Evolutionary conservation across 2,113 vertebrate genomes (phyloP), one percentile per base, ranked within the genome.

Genomic region (Shinisaurus crocodilurus): DNA sequence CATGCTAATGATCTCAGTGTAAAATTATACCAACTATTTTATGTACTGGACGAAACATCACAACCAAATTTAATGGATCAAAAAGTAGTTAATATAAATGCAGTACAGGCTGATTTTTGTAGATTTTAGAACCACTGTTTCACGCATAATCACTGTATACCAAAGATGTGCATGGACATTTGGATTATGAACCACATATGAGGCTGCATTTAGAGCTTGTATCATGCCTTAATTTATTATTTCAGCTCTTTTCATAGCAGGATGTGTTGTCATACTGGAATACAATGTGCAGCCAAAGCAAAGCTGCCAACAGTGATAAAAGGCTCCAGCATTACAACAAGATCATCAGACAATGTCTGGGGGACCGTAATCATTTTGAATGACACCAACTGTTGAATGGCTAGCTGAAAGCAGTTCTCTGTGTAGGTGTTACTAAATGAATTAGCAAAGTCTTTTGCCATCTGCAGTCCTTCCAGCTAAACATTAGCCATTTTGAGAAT

Each of bases 111-210:
- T 92, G 86, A 93, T 93, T 85, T 92, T 32, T 87, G 79, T 80
- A 84, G 86, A 88, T 89, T 90, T 91, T 93, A 90, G 83, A 92
- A 96, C 90, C 70, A 89, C 80, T 80, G 72, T 95, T 94, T 96
- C 89, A 90, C 81, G 76, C 91, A 75, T 43, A 92, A 70, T 80
- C 92, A 90, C 87, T 90, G 74, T 6, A 37, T 76, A 92, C 83
- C 90, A 2, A 76, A 89, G 88, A 87, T 15, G 23, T 63, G 87
- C 13, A 67, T 83, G 85, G 50, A 79, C 90, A 88, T 93, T 90
- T 94, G 93, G 82, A 93, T 89, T 75, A 90, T 80, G 45, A 90
- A 89, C 81, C 85, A 85, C 90, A 89, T 86, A 89, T 0, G 82
- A 54, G 89, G 74, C 25, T 87, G 85, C 86, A 92, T 92, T 92